Conservation (phyloP, 2,113 vertebrate species). For the Meriones unguiculatus region DNA sequence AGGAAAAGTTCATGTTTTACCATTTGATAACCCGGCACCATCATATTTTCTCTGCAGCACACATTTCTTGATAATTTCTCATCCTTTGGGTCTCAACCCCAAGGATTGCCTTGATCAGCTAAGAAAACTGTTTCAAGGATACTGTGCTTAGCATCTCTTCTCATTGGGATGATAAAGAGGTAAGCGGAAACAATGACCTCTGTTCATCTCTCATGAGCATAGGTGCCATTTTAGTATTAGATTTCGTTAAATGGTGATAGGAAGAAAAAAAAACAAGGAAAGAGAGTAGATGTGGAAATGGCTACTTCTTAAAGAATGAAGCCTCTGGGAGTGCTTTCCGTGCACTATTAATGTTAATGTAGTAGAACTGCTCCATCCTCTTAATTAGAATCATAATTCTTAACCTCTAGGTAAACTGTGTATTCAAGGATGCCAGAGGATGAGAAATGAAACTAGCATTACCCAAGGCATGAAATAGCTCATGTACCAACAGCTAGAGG, state of each 20-base stretch:
- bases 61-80: neutral
- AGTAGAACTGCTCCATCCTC: constrained; percentile 71
- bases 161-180: constrained; percentile 56
- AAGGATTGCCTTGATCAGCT: neutral
- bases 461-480: neutral
- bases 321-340: constrained; percentile 75
- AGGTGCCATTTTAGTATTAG: constrained; percentile 63
- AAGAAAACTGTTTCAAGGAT: constrained; percentile 51
- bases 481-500: neutral
- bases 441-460: constrained; percentile 64
- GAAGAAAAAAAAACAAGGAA: constrained; percentile 68
- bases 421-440: constrained; percentile 41
- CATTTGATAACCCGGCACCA: neutral
- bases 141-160: neutral
- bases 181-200: neutral
- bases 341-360: constrained; percentile 80
- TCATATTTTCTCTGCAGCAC: neutral
- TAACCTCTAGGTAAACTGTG: constrained; percentile 82
- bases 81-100: neutral
- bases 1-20: constrained; percentile 61
- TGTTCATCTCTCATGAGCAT: constrained; percentile 61
- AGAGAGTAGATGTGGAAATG: constrained; percentile 69
- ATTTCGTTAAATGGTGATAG: constrained; percentile 66
- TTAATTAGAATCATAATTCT: constrained; percentile 81
- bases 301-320: constrained; percentile 69